Evolutionary conservation across 2,888 invertebrate genomes (phyloP).

Genomic region (Volucella zonaria): DNA sequence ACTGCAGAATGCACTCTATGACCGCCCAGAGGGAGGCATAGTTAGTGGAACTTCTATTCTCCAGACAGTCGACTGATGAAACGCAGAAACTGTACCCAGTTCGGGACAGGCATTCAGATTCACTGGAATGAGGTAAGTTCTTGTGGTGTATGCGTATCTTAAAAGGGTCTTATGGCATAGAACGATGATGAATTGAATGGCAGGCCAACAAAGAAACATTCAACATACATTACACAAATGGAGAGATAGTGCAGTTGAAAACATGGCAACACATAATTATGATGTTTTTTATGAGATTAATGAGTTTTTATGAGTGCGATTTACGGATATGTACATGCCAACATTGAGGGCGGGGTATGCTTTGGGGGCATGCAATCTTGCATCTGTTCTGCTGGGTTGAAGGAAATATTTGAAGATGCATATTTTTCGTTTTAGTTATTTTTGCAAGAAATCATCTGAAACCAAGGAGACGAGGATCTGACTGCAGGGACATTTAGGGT

Average conservation of each 20-base stretch:
- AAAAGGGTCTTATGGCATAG: slow-evolving; percentile 18
- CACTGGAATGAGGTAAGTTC: slow-evolving; percentile 23
- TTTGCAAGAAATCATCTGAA: no score
- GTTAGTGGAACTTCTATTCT: slow-evolving; percentile 21
- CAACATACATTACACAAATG: slow-evolving; percentile 13
- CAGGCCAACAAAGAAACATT: slow-evolving; percentile 57
- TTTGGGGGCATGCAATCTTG: not conserved
- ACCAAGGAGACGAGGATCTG: not conserved
- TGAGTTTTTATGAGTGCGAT: slow-evolving; percentile 60
- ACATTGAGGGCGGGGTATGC: not conserved
- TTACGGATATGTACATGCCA: not conserved
- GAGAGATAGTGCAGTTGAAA: slow-evolving; percentile 34
- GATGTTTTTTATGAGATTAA: slow-evolving; percentile 69
- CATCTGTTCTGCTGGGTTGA: not conserved
- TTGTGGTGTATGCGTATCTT: not conserved
- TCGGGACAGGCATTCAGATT: slow-evolving; percentile 1
- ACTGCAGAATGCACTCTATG: slow-evolving; percentile 37
- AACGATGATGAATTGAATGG: slow-evolving; percentile 61
- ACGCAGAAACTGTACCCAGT: slow-evolving; percentile 22
- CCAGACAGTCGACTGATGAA: slow-evolving; percentile 21
- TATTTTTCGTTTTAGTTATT: not conserved
- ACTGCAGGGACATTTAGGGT: slow-evolving; percentile 23
- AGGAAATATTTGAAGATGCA: not conserved
- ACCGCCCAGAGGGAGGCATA: slow-evolving; percentile 34
- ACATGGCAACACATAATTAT: slow-evolving; percentile 53